Conservation (phyloP, 2,113 vertebrate species). For the Mungos mungo region DNA sequence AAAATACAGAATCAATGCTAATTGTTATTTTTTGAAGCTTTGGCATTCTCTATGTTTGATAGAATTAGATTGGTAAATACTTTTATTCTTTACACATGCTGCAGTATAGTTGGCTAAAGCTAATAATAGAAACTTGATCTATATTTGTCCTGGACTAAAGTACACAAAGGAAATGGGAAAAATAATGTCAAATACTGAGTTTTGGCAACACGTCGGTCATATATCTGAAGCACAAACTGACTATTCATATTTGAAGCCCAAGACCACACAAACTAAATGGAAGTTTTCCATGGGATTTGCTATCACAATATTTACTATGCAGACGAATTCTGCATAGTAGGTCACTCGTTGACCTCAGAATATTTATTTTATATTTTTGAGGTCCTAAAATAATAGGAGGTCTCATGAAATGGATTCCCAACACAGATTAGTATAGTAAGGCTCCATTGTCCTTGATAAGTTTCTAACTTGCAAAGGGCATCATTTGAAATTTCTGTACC, state of each 20-base stretch:
- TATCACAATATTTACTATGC: not conserved
- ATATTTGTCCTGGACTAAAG: not conserved
- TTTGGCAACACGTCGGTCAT: not conserved
- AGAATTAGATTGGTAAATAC: not conserved
- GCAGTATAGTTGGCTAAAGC: not conserved
- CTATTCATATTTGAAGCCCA: not conserved
- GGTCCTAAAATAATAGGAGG: not conserved
- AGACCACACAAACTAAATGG: not conserved
- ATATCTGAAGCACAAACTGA: not conserved
- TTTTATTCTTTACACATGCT: not conserved
- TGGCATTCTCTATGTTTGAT: not conserved
- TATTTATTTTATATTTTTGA: constrained; percentile 33
- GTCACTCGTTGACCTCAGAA: not conserved
- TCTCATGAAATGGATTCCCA: not conserved
- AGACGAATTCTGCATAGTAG: not conserved
- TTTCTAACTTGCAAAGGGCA: not conserved
- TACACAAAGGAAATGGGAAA: not conserved
- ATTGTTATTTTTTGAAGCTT: not conserved
- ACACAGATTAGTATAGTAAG: not conserved
- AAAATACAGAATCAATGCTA: not conserved
- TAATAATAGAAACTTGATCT: not conserved
- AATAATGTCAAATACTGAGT: not conserved
- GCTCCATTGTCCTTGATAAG: not conserved
- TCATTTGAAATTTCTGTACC: not conserved
- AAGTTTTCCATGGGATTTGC: not conserved